These are phyloP conservation scores for Thera britannica DNA, from an alignment of 2,888 invertebrate genomes.

Conservation along the genomic window DNA sequence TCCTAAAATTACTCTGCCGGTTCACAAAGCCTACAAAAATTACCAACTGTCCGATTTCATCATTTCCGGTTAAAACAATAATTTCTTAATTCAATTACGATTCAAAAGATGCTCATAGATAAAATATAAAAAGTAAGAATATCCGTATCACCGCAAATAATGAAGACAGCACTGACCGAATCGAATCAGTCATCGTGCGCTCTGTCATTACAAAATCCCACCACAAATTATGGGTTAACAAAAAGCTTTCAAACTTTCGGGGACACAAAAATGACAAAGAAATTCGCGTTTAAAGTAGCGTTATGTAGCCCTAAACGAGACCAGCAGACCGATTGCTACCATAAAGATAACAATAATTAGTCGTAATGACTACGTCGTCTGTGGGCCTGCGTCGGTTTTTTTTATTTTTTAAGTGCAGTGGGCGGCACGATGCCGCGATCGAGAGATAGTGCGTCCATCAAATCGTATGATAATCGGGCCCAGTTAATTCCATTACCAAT, in stretches of 20 bases:
- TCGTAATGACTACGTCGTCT: constrained; percentile 76
- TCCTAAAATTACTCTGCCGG: constrained; percentile 49
- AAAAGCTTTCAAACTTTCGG: constrained; percentile 57
- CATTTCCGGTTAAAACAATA: constrained; percentile 52
- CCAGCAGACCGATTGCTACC: constrained; percentile 78
- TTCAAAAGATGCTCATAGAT: constrained; percentile 53
- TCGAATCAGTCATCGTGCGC: constrained; percentile 56
- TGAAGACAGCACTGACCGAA: constrained; percentile 66
- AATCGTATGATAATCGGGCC: constrained; percentile 83
- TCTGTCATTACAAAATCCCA: constrained; percentile 68
- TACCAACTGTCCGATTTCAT: constrained; percentile 46
- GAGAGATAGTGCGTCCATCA: constrained; percentile 82
- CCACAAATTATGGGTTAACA: constrained; percentile 53
- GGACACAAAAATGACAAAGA: constrained; percentile 69
- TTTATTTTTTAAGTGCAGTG: constrained; percentile 73
- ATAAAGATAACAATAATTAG: constrained; percentile 84
- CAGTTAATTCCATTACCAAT: constrained; percentile 84
- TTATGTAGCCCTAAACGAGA: constrained; percentile 70
- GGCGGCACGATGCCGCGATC: constrained; percentile 73
- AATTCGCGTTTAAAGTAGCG: constrained; percentile 70
- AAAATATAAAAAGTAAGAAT: constrained; percentile 66
- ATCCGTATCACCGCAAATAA: constrained; percentile 80
- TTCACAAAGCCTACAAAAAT: constrained; percentile 50
- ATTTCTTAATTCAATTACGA: constrained; percentile 62
- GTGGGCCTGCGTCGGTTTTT: constrained; percentile 54